Percentiles rank a stretch among this genome's conserved stretches.
phyloP scores from a whole-genome alignment of 2,888 invertebrate genomes.

The Drosophila differens region DNA sequence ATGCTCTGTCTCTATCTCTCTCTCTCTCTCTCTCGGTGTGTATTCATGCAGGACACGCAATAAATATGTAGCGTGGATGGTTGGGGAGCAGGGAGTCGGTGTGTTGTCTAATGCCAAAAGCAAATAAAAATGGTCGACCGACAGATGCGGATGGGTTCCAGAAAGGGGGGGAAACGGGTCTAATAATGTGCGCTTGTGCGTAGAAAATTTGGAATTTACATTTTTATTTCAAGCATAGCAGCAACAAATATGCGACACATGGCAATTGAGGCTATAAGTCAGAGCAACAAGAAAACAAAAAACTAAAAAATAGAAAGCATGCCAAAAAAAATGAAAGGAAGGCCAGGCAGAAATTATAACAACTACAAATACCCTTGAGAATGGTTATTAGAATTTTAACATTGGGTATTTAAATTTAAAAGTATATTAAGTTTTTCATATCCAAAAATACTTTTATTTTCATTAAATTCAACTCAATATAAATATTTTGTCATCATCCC shows the following conservation, averaged over 20 bases:
- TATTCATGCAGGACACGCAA: slow-evolving; percentile 43
- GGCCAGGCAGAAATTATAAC: neutral
- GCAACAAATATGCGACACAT: slow-evolving; percentile 69
- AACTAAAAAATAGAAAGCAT: slow-evolving; percentile 1
- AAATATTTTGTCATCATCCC: neutral
- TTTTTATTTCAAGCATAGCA: slow-evolving; percentile 63
- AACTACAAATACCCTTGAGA: slow-evolving; percentile 26
- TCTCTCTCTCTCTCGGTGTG: slow-evolving; percentile 16
- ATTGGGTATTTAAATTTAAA: neutral
- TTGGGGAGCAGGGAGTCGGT: neutral
- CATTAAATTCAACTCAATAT: neutral
- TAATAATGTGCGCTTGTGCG: slow-evolving; percentile 69
- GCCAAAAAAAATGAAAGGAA: slow-evolving; percentile 15
- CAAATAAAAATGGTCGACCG: slow-evolving; percentile 65
- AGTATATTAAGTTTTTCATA: neutral
- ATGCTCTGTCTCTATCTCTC: neutral
- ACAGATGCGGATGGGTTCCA: slow-evolving; percentile 36
- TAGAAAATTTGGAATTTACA: slow-evolving; percentile 72
- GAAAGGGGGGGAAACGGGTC: slow-evolving; percentile 12
- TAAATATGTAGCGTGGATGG: neutral
- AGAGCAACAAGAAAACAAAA: slow-evolving; percentile 5
- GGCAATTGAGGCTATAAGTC: slow-evolving; percentile 58
- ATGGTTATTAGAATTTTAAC: neutral
- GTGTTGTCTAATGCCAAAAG: slow-evolving; percentile 62
- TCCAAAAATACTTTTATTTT: neutral